Percentiles rank a stretch among this genome's conserved stretches.
These are phyloP conservation scores for Xenopus laevis DNA, from an alignment of 2,113 vertebrate genomes.

Conservation along the genomic window DNA sequence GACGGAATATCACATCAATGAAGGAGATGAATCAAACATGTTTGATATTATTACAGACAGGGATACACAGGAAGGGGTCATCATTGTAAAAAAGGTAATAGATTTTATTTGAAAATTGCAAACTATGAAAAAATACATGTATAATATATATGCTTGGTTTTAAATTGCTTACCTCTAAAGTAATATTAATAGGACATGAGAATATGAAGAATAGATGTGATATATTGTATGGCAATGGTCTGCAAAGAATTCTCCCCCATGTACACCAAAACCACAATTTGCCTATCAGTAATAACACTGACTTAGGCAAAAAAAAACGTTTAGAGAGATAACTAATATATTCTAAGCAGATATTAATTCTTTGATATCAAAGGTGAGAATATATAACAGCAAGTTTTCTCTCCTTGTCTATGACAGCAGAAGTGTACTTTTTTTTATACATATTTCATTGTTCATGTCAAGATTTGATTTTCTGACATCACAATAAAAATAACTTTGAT, in stretches of 20 bases:
- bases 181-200: background rate
- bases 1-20: constrained; percentile 82
- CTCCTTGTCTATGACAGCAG: constrained; percentile 1
- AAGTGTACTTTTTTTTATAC: background rate
- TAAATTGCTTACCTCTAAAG: background rate
- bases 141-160: background rate
- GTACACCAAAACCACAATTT: background rate
- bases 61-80: constrained; percentile 84
- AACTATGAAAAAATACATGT: no score
- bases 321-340: background rate
- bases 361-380: background rate
- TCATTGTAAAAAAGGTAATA: constrained; percentile 84
- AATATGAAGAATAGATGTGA: background rate
- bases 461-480: no score
- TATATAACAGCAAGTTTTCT: constrained; percentile 1
- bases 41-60: constrained; percentile 82
- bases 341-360: constrained; percentile 1
- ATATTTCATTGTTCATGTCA: no score
- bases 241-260: background rate
- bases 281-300: background rate
- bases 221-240: background rate
- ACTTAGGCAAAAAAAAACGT: background rate
- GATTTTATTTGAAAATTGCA: background rate
- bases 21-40: constrained; percentile 81
- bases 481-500: no score